A percentile compares a stretch with the other conserved stretches of the same genome.
Evolutionary conservation across 2,797 vertebrate genomes (phyloP).

Genomic region (Halcyon badia): DNA sequence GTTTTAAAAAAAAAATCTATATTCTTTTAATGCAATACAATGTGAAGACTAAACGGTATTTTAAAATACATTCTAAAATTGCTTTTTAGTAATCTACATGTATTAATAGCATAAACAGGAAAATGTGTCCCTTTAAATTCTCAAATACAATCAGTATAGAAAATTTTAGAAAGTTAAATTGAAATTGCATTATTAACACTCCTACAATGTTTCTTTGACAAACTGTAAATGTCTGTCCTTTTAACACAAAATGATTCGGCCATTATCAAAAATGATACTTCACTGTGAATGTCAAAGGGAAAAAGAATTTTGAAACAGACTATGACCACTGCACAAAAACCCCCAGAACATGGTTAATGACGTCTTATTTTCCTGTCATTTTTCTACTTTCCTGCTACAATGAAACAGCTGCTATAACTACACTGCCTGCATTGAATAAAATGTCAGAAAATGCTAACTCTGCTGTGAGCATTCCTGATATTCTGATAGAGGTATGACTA

Average conservation of each 20-base stretch:
- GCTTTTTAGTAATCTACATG: constrained; percentile 32
- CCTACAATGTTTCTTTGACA: constrained; percentile 27
- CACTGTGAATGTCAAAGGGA: constrained; percentile 64
- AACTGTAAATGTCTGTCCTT: constrained; percentile 45
- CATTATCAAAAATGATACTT: constrained; percentile 73
- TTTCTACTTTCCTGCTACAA: constrained; percentile 55
- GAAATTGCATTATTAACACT: constrained; percentile 58
- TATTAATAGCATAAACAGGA: constrained; percentile 32
- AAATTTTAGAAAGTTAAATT: constrained; percentile 46
- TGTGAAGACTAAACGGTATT: background rate
- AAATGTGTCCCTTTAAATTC: constrained; percentile 26
- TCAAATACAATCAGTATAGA: background rate
- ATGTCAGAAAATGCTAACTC: constrained; percentile 61
- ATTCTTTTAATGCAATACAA: constrained; percentile 11
- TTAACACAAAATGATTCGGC: constrained; percentile 54
- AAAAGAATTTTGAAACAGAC: constrained; percentile 65
- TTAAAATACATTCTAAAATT: constrained; percentile 34
- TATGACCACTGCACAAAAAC: constrained; percentile 42
- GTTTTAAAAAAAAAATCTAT: background rate
- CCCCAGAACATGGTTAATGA: constrained; percentile 56
- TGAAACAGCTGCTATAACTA: constrained; percentile 70
- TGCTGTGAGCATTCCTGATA: background rate
- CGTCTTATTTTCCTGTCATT: constrained; percentile 76
- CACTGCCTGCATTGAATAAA: constrained; percentile 47
- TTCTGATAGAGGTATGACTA: constrained; percentile 32